Evolutionary conservation across 30 jellyfish, hydroid and myxozoan species (phyloP).

Genomic region (Rhopilema esculentum): DNA sequence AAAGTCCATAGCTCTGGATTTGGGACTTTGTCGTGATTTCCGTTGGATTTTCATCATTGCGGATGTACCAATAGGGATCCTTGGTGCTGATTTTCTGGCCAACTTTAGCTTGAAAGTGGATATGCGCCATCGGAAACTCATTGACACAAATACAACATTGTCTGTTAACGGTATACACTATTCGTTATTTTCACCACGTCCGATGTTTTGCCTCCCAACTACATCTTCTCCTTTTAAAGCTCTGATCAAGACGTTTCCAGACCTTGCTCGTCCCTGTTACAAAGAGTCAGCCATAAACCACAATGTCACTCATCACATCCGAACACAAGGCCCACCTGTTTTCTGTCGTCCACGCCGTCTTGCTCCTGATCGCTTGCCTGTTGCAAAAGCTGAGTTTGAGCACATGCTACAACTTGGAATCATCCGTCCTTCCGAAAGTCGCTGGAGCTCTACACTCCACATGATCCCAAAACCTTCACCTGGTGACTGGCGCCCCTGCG

Average conservation of each 20-base stretch:
- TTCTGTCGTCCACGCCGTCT: slow-evolving; percentile 2
- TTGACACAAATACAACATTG: background rate
- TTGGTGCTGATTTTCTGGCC: slow-evolving; percentile 14
- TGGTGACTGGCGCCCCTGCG: slow-evolving; percentile 71
- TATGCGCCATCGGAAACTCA: background rate
- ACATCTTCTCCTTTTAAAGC: background rate
- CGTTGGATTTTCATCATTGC: slow-evolving; percentile 7
- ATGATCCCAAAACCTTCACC: slow-evolving; percentile 21
- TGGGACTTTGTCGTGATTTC: background rate
- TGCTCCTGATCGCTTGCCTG: slow-evolving; percentile 5
- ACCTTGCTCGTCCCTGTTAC: slow-evolving; percentile 1
- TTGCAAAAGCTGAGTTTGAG: background rate
- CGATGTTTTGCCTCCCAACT: background rate
- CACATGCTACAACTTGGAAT: too few species aligned
- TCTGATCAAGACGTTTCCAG: background rate
- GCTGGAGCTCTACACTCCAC: background rate
- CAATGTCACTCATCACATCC: background rate
- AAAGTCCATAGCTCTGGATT: slow-evolving; percentile 15
- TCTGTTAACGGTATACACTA: background rate
- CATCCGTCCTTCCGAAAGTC: too few species aligned
- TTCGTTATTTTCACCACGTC: background rate
- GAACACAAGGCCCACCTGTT: slow-evolving; percentile 1
- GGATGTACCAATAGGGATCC: background rate
- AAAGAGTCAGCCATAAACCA: background rate
- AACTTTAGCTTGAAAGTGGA: background rate